Evolutionary conservation across 2,113 vertebrate genomes (phyloP).

Genomic region (Syrrhaptes paradoxus): DNA sequence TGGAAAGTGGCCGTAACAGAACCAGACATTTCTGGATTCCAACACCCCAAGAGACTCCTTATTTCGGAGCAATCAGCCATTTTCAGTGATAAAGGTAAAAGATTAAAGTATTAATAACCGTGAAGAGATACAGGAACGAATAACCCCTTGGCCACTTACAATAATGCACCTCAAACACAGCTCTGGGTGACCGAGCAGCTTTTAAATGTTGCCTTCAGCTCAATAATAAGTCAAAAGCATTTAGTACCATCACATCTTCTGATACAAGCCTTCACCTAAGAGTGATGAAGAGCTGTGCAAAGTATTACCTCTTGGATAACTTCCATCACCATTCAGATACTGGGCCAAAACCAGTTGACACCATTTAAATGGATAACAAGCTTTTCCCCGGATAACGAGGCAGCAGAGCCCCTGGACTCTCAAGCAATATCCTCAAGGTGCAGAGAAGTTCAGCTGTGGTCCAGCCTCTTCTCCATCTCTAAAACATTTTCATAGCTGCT

Average conservation of each 20-base stretch:
- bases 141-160: background rate
- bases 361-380: background rate
- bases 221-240: background rate
- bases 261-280: background rate
- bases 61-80: background rate
- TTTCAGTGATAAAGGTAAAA: background rate
- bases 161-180: background rate
- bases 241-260: background rate
- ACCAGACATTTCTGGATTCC: background rate
- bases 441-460: no score
- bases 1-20: background rate
- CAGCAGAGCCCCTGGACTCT: background rate
- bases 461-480: background rate
- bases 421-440: fast-evolving
- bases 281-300: background rate
- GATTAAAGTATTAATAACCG: background rate
- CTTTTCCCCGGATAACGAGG: background rate
- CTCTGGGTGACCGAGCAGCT: background rate
- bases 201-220: background rate
- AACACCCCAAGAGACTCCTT: background rate
- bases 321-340: background rate
- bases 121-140: background rate
- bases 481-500: background rate
- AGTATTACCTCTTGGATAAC: background rate
- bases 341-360: background rate